These are phyloP conservation scores for Arge pagana DNA, from an alignment of 2,888 invertebrate genomes.

Conservation along the genomic window DNA sequence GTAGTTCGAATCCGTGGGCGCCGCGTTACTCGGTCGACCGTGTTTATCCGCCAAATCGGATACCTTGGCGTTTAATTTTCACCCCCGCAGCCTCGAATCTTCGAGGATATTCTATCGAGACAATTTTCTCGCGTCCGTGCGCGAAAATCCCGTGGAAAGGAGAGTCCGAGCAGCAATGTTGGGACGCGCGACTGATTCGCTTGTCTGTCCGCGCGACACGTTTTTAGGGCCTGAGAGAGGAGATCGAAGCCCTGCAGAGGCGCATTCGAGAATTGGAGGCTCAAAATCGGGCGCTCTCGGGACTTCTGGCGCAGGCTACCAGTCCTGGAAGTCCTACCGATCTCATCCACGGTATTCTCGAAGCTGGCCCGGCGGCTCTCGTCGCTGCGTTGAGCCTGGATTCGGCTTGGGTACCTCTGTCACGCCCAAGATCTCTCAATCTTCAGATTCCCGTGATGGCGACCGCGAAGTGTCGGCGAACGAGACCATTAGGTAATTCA, in stretches of 20 bases:
- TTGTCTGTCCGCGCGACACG: background rate
- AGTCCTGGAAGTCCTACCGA: slow-evolving; percentile 61
- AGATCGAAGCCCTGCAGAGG: slow-evolving; percentile 73
- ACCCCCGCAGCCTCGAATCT: background rate
- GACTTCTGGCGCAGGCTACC: slow-evolving; percentile 68
- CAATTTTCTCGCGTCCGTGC: slow-evolving; percentile 6
- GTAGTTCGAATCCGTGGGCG: no score
- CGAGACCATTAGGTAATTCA: slow-evolving; percentile 58
- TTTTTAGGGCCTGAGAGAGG: slow-evolving; percentile 75
- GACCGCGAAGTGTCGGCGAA: slow-evolving; percentile 57
- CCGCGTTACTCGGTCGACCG: no score
- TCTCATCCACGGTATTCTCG: slow-evolving; percentile 48
- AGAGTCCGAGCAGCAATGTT: no score
- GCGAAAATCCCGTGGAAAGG: background rate
- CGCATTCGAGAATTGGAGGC: slow-evolving; percentile 78
- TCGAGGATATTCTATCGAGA: no score
- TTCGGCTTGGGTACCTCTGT: slow-evolving; percentile 71
- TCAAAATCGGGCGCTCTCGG: slow-evolving; percentile 76
- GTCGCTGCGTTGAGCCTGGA: slow-evolving; percentile 67
- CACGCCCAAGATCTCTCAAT: slow-evolving; percentile 72
- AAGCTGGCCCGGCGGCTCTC: slow-evolving; percentile 51
- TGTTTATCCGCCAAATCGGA: background rate
- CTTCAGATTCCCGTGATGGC: slow-evolving; percentile 68
- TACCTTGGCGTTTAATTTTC: background rate
- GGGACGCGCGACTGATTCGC: no score